Evolutionary conservation across 2,113 vertebrate genomes (phyloP).

Genomic region (Anguilla japonica): DNA sequence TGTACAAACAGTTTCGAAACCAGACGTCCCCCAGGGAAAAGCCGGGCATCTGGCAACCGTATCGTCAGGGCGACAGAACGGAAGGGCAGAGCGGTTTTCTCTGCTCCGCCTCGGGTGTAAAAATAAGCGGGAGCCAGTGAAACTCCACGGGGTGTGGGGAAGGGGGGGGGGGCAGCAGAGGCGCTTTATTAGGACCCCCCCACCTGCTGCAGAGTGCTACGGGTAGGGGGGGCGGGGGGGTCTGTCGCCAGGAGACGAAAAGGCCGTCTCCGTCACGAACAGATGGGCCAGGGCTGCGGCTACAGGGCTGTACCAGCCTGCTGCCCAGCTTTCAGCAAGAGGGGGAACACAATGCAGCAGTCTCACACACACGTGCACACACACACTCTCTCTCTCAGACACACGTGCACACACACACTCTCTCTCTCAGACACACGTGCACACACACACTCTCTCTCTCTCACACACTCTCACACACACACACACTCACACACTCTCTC

Average conservation of each 20-base stretch:
- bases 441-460: not conserved
- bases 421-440: not conserved
- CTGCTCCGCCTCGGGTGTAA: not conserved
- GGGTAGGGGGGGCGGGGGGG: not conserved
- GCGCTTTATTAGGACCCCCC: not conserved
- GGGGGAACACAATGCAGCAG: not conserved
- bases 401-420: not conserved
- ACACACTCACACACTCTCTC: not conserved
- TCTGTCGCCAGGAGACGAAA: conserved; percentile 39
- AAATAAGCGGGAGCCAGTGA: conserved; percentile 23
- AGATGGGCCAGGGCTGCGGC: not conserved
- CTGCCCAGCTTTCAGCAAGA: not conserved
- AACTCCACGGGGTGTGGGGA: conserved; percentile 4
- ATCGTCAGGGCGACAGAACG: not conserved
- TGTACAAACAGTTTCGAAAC: too few relatives aligned
- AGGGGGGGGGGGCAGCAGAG: not conserved
- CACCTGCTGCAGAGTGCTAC: conserved; percentile 25
- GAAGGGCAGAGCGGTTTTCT: not conserved
- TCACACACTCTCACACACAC: conserved; percentile 1
- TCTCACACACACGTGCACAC: not conserved
- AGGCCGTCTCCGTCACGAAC: conserved; percentile 31
- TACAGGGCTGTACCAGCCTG: conserved; percentile 14
- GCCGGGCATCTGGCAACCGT: not conserved
- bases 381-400: not conserved
- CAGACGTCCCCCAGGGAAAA: too few relatives aligned